A percentile compares a stretch with the other conserved stretches of the same genome.
These are phyloP conservation scores for Ormyrus pomaceus DNA, from an alignment of 2,888 invertebrate species.

Conservation along the genomic window DNA sequence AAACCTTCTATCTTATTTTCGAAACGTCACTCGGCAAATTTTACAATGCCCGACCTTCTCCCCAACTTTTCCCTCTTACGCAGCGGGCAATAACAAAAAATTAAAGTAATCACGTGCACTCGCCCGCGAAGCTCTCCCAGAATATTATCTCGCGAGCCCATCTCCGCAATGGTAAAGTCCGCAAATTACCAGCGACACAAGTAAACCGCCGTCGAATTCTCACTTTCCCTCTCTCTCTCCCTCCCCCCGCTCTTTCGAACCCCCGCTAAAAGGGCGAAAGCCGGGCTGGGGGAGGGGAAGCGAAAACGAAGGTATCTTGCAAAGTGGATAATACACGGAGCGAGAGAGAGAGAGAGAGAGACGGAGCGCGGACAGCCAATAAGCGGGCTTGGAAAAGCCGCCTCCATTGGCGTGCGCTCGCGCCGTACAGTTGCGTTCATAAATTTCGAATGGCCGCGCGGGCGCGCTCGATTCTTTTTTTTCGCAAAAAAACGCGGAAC, in stretches of 20 bases:
- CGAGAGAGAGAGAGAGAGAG: conserved; percentile 51
- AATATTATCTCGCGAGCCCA: too few relatives aligned
- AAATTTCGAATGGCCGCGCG: background rate
- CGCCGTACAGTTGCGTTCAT: conserved; percentile 21
- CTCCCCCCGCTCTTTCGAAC: background rate
- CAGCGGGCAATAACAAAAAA: too few relatives aligned
- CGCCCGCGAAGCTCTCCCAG: too few relatives aligned
- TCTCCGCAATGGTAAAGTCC: conserved; percentile 13
- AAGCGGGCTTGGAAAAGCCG: conserved; percentile 17
- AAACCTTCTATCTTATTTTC: too few relatives aligned
- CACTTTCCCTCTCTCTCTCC: conserved; percentile 23
- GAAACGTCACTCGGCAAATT: too few relatives aligned
- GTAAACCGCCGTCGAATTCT: conserved; percentile 23
- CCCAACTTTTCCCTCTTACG: too few relatives aligned
- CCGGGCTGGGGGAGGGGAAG: background rate
- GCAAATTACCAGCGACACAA: conserved; percentile 32
- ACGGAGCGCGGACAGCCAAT: conserved; percentile 41
- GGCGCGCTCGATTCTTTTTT: too few relatives aligned
- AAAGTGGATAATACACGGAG: conserved; percentile 40
- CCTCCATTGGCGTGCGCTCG: conserved; percentile 8
- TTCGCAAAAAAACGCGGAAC: too few relatives aligned
- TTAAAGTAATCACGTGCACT: too few relatives aligned
- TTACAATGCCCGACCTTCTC: too few relatives aligned
- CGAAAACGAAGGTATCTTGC: conserved; percentile 40
- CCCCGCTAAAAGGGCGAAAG: background rate